These are phyloP conservation scores for Prietella phreatophila DNA, from an alignment of 2,113 vertebrate species.

Conservation along the genomic window DNA sequence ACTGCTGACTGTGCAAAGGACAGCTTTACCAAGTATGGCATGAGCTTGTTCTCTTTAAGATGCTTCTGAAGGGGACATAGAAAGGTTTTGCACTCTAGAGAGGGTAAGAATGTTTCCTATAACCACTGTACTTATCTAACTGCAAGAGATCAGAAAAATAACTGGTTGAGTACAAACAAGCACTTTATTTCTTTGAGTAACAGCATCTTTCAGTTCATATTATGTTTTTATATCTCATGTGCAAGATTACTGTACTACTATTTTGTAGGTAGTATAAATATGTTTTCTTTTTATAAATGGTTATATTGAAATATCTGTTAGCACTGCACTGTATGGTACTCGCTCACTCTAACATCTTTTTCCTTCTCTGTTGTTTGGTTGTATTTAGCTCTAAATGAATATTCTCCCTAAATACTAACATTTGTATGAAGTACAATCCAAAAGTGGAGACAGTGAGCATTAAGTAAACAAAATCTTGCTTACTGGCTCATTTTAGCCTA, in stretches of 20 bases:
- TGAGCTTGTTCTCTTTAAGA: not conserved
- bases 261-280: not conserved
- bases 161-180: conserved; percentile 28
- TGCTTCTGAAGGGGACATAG: conserved; percentile 3
- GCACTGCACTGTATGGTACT: not conserved
- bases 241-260: not conserved
- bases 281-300: not conserved
- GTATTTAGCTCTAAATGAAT: not conserved
- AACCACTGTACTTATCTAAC: conserved; percentile 36
- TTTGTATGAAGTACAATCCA: not conserved
- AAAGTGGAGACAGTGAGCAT: not conserved
- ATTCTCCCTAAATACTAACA: not conserved
- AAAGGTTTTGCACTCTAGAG: conserved; percentile 1
- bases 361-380: not conserved
- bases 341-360: not conserved
- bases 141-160: conserved; percentile 26
- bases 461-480: not conserved
- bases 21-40: conserved; percentile 9
- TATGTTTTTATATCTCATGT: not conserved
- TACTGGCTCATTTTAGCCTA: not conserved
- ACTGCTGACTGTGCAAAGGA: conserved; percentile 32
- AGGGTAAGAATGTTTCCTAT: conserved; percentile 7
- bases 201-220: conserved; percentile 17
- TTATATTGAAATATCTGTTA: not conserved
- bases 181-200: conserved; percentile 25